Conservation (phyloP, 2,113 vertebrate genomes). For the Eidolon helvum region DNA sequence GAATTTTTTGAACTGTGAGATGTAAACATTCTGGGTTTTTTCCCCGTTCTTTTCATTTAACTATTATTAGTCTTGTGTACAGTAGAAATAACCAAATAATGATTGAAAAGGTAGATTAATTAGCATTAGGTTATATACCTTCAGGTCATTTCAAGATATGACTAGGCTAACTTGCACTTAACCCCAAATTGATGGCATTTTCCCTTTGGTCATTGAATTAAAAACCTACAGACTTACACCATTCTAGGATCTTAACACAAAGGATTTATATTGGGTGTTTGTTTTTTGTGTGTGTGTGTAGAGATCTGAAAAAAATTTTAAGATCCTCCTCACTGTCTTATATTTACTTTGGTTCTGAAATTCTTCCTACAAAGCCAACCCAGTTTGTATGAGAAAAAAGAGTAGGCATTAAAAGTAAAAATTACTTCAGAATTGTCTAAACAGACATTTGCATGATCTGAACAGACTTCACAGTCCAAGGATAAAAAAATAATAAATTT, state of each 20-base stretch:
- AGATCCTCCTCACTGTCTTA: background rate
- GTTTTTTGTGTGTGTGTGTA: background rate
- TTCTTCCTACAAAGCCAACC: background rate
- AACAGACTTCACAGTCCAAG: background rate
- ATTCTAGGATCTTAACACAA: background rate
- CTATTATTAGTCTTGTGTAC: background rate
- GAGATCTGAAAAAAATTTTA: background rate
- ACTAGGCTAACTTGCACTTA: background rate
- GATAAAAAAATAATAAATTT: background rate
- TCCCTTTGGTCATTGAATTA: background rate
- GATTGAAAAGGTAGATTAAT: background rate
- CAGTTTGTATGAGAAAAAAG: background rate
- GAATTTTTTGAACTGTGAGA: background rate
- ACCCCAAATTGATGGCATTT: background rate
- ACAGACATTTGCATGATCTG: background rate
- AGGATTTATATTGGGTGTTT: background rate
- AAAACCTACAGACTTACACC: background rate
- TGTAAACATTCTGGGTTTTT: background rate
- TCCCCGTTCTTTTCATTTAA: background rate
- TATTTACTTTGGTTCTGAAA: background rate
- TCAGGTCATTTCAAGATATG: conserved; percentile 15
- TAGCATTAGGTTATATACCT: background rate
- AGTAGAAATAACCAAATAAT: conserved; percentile 6
- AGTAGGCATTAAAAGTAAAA: background rate
- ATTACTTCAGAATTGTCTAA: background rate